Evolutionary conservation across 37 sponge, comb jelly and placozoan species (phyloP), one percentile per base, ranked within the genome.

Genomic region (Halichondria panicea): DNA sequence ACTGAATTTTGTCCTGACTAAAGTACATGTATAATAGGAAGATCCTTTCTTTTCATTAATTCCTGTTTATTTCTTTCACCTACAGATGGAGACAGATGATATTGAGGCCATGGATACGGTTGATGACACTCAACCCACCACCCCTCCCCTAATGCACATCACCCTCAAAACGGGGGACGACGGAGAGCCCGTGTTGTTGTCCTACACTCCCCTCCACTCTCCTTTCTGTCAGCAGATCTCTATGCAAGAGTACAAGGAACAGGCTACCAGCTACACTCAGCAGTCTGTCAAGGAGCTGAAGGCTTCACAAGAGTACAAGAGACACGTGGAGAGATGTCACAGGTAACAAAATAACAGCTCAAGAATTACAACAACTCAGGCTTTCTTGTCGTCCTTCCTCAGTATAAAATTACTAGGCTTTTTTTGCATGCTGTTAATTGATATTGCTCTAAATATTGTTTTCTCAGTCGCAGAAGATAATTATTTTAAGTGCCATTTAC

Each of bases 231-330:
- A 55, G 44, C 61, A 69, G 55, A 55, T 79, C 33, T 68, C 63
- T 3, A 25, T 43, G 68, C 40, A 24, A 6, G 69, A 83, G 61
- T 83, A 75, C 43, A 40, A 66, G 32, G 31, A 41, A 38, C 76
- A 83, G 43, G 57, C 74, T 22, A 50, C 24, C 6, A 27, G 34
- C 59, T 75, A 74, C 76, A 83, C 83, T 38, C 76, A 66, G 22
- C 66, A 74, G 50, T 68, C 83, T 28, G 38, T 83, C 19, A 55
- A 61, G 27, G 61, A 66, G 30, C 75, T 83, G 44, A 75, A 46
- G 39, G 45, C 66, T 0, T 83, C 83, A 43, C 76, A 68, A 32
- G 83, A 74, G 1, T 83, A 46, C 61, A 74, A 83, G 69, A 61
- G 38, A 46, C 69, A 74, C 58, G 55, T 42, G 4, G 58, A 67